A percentile compares a stretch with the other conserved stretches of the same genome.
Conservation (phyloP, 1,140 invertebrate species). For the Sitobion miscanthi region DNA sequence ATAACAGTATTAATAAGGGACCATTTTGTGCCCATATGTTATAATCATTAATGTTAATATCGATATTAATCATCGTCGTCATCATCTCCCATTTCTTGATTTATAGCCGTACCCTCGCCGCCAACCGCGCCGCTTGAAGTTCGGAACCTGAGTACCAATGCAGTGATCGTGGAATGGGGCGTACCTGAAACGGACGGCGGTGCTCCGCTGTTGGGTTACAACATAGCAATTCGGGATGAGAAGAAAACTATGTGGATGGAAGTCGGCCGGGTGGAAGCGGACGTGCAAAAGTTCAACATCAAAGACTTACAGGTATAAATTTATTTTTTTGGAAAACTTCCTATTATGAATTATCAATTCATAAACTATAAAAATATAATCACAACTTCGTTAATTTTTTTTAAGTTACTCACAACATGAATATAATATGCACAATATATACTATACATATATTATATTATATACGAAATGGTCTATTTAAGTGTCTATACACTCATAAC, state of each 20-base stretch:
- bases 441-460: background rate
- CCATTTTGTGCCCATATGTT: background rate
- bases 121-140: slow-evolving; percentile 89
- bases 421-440: background rate
- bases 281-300: slow-evolving; percentile 83
- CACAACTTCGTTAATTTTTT: background rate
- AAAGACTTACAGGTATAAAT: slow-evolving; percentile 75
- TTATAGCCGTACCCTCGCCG: slow-evolving; percentile 81
- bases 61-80: background rate
- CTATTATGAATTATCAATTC: background rate
- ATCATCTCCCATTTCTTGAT: background rate
- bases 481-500: no score
- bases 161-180: slow-evolving; percentile 90
- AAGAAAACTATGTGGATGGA: slow-evolving; percentile 97
- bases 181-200: slow-evolving; percentile 93
- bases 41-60: no score
- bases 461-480: no score
- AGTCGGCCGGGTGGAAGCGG: slow-evolving; percentile 83
- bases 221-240: slow-evolving; percentile 89
- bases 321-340: background rate
- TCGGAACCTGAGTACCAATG: slow-evolving; percentile 79
- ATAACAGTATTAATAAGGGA: background rate
- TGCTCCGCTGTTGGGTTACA: slow-evolving; percentile 87
- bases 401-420: background rate
- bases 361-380: background rate